These are phyloP conservation scores for Colostygia pectinataria DNA, from an alignment of 2,888 invertebrate genomes.

Conservation along the genomic window DNA sequence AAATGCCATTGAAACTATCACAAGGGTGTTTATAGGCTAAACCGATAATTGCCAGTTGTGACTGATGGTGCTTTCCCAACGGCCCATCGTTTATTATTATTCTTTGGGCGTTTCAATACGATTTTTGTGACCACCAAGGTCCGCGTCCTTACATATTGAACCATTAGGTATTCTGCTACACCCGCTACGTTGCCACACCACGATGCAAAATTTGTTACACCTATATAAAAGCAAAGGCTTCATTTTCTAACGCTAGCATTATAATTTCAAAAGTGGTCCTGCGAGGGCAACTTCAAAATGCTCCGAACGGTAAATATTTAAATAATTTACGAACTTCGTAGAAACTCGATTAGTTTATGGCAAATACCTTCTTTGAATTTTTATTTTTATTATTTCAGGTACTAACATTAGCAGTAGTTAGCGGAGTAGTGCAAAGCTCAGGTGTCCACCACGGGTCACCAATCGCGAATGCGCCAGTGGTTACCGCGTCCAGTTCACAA, in stretches of 20 bases:
- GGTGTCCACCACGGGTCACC: constrained; percentile 50
- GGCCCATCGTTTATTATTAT: constrained; percentile 71
- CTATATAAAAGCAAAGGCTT: constrained; percentile 78
- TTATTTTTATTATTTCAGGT: constrained; percentile 51
- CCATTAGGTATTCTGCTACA: constrained; percentile 79
- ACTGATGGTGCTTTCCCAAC: constrained; percentile 66
- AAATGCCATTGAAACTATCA: constrained; percentile 25
- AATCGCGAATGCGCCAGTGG: constrained; percentile 71
- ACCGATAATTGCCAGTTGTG: constrained; percentile 45
- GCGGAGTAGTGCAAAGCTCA: constrained; percentile 55
- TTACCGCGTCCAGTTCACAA: constrained; percentile 87
- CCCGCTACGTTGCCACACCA: constrained; percentile 72
- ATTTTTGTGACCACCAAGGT: constrained; percentile 80
- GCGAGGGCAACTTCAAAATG: constrained; percentile 62
- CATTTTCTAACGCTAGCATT: constrained; percentile 75
- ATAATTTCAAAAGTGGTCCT: constrained; percentile 64
- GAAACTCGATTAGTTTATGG: constrained; percentile 1
- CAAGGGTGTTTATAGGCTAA: constrained; percentile 45
- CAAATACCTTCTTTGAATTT: neutral
- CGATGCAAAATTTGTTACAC: constrained; percentile 82
- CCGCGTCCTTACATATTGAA: constrained; percentile 75
- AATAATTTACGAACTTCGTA: too few relatives aligned
- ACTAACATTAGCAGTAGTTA: constrained; percentile 49
- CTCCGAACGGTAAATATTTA: constrained; percentile 56
- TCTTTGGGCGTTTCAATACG: constrained; percentile 76